Evolutionary conservation across 1,140 invertebrate genomes (phyloP).

Genomic region (Aphelenchoides avenae): DNA sequence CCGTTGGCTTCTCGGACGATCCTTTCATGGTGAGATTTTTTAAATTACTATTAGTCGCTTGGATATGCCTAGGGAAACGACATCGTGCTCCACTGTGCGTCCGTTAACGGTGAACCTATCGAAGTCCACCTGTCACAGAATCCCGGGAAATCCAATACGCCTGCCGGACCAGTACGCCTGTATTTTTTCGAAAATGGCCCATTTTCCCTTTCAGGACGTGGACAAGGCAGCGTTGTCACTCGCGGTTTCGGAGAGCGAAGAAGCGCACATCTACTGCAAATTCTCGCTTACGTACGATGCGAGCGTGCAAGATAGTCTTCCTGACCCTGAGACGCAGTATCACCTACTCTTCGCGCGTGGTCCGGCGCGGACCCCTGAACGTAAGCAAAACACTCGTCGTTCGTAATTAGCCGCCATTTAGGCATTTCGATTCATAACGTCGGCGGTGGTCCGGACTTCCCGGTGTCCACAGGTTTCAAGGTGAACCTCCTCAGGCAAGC

Average conservation of each 20-base stretch:
- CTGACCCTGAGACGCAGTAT: too few species aligned
- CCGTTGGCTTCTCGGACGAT: constrained; percentile 24
- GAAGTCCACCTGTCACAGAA: constrained; percentile 19
- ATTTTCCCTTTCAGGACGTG: constrained; percentile 9
- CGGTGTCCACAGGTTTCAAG: too few species aligned
- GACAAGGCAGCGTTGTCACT: constrained; percentile 9
- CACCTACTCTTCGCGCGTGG: too few species aligned
- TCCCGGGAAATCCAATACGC: constrained; percentile 12
- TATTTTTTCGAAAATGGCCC: constrained; percentile 11
- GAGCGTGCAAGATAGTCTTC: too few species aligned
- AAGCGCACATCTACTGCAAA: constrained; percentile 23
- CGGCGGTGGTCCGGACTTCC: too few species aligned
- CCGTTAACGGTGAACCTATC: neutral
- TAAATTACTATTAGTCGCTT: neutral
- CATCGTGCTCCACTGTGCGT: constrained; percentile 15
- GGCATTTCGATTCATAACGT: too few species aligned
- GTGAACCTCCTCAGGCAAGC: too few species aligned
- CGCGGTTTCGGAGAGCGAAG: constrained; percentile 7
- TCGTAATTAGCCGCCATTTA: too few species aligned
- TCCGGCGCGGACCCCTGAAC: too few species aligned
- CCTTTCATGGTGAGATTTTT: constrained; percentile 11
- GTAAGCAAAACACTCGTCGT: too few species aligned
- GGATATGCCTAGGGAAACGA: constrained; percentile 13
- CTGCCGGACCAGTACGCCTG: neutral
- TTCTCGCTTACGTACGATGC: too few species aligned